Base-by-base conservation (phyloP, 2,797 vertebrate genomes). In the Loris lydekkerianus region DNA sequence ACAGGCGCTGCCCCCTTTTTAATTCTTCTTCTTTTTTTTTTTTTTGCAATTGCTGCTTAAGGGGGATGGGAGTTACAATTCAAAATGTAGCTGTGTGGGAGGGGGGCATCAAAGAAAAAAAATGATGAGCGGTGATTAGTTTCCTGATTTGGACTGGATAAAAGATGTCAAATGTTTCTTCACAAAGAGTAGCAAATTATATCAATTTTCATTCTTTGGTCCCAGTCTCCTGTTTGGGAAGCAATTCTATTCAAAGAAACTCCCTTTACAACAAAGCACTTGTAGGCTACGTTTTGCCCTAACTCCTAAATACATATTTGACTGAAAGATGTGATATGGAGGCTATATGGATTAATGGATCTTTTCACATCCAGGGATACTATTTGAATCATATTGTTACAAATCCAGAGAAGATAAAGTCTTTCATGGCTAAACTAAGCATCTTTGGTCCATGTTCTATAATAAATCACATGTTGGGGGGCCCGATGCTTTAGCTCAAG, bases 341-440 rank as follows among this genome's bases (percentile, higher is more conserved):
- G 37, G 25, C 18, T 97, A 69, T 97, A 86, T 97, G 95, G 89
- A 97, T 98, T 97, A 98, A 89, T 0, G 77, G 90, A 73, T 97
- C 96, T 98, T 97, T 96, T 97, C 77, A 95, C 90, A 83, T 96
- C 72, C 80, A 94, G 91, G 77, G 43, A 90, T 53, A 29, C 76
- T 96, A 95, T 95, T 97, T 97, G 93, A 97, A 96, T 98, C 61
- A 94, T 96, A 97, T 53, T 96, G 84, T 97, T 97, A 89, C 91
- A 97, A 97, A 98, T 96, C 96, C 46, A 49, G 49, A 84, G 81
- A 70, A 98, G 94, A 97, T 94, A 97, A 96, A 97, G 95, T 80
- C 91, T 97, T 97, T 95, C 40, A 75, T 97, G 95, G 95, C 58
- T 97, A 90, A 98, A 83, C 40, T 89, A 89, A 95, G 10, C 58